phyloP scores from a whole-genome alignment of 2,888 invertebrate species.

The Cotesia congregata region DNA sequence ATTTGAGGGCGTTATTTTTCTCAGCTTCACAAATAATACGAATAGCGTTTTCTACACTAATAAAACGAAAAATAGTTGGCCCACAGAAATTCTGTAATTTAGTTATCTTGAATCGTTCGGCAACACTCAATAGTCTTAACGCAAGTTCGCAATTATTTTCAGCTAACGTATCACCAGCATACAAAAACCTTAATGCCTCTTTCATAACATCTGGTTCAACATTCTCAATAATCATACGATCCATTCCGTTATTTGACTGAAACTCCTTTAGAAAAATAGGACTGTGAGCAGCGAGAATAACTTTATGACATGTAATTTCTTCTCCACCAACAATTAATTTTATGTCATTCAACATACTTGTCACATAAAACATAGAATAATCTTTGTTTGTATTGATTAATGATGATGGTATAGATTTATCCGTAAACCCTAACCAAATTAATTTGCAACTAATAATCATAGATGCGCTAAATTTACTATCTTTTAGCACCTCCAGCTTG shows the following conservation, averaged over 20 bases:
- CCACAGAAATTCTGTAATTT: constrained; percentile 16
- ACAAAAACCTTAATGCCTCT: background rate
- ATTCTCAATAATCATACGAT: constrained; percentile 7
- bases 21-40: constrained; percentile 6
- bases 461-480: background rate
- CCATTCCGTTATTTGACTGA: background rate
- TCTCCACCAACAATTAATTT: constrained; percentile 9
- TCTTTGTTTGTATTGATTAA: background rate
- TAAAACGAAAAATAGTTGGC: background rate
- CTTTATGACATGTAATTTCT: constrained; percentile 10
- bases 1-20: background rate
- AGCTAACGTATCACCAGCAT: background rate
- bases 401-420: background rate
- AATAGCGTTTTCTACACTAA: background rate
- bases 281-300: constrained; percentile 9
- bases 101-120: constrained; percentile 11
- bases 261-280: constrained; percentile 5
- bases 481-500: background rate
- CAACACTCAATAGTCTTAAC: constrained; percentile 2
- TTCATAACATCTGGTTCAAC: constrained; percentile 11
- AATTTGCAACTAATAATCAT: background rate
- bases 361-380: background rate
- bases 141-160: background rate
- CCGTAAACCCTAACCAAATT: background rate
- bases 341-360: background rate